These are phyloP conservation scores for Struthidea cinerea DNA, from an alignment of 2,113 vertebrate species.

Conservation along the genomic window DNA sequence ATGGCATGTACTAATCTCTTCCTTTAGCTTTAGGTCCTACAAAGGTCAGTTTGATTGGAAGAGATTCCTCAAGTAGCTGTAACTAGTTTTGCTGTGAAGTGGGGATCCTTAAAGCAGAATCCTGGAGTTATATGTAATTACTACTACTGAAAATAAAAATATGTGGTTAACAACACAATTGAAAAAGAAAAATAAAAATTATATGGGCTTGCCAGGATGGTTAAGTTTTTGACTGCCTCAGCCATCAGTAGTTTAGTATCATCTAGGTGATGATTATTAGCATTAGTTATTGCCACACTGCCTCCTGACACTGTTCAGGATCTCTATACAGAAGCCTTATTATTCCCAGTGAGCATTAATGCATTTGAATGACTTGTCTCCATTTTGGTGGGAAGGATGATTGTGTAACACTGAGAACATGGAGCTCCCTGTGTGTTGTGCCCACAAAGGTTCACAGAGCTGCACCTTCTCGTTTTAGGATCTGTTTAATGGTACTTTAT, in stretches of 20 bases:
- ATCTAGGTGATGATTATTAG: background rate
- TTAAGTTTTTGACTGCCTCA: background rate
- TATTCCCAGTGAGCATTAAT: background rate
- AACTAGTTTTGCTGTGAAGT: background rate
- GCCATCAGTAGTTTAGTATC: background rate
- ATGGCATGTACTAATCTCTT: background rate
- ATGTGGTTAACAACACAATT: background rate
- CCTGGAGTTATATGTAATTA: background rate
- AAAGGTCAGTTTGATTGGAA: background rate
- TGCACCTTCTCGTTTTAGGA: slow-evolving; percentile 77
- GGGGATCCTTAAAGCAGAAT: slow-evolving; percentile 11
- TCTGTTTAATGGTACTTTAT: slow-evolving; percentile 67
- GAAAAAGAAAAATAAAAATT: background rate
- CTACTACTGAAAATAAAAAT: background rate
- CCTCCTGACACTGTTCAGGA: slow-evolving; percentile 9
- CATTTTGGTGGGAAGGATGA: background rate
- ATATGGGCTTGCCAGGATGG: background rate
- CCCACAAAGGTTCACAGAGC: slow-evolving; percentile 62
- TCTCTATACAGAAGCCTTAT: slow-evolving; percentile 38
- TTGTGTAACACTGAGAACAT: slow-evolving; percentile 35
- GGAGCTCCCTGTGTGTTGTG: slow-evolving; percentile 42
- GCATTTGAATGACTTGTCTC: slow-evolving; percentile 41
- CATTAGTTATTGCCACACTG: background rate
- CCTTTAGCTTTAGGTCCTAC: background rate
- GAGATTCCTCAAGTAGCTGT: background rate